Conservation (phyloP, 2,888 invertebrate species). For the Athalia rosae region DNA sequence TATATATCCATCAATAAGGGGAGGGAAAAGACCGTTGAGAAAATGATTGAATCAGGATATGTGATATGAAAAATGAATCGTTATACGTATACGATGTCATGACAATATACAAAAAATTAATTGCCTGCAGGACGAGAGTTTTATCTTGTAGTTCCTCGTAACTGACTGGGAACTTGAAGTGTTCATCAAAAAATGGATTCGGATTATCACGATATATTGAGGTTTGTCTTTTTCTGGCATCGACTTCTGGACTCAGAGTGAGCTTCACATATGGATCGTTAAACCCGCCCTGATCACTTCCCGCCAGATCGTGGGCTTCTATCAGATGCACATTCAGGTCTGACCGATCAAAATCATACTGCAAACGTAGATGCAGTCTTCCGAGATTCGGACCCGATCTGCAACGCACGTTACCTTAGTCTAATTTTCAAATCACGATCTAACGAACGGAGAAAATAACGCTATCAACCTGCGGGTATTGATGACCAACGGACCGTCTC, state of each 20-base stretch:
- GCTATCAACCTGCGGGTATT: conserved; percentile 73
- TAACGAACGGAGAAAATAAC: not conserved
- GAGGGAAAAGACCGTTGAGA: too few species aligned
- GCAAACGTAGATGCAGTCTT: conserved; percentile 87
- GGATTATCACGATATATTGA: conserved; percentile 88
- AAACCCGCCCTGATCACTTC: conserved; percentile 90
- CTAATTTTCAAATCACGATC: not conserved
- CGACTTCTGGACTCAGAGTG: conserved; percentile 87
- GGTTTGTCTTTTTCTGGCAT: conserved; percentile 89
- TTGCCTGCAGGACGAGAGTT: conserved; percentile 83
- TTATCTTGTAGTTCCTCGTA: conserved; percentile 90
- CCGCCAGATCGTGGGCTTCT: conserved; percentile 91
- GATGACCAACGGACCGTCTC: conserved; percentile 86
- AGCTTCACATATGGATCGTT: conserved; percentile 92
- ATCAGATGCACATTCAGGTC: conserved; percentile 94
- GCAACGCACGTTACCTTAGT: conserved; percentile 60
- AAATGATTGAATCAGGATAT: conserved; percentile 18
- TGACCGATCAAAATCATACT: conserved; percentile 92
- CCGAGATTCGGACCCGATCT: conserved; percentile 84
- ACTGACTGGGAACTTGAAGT: conserved; percentile 94
- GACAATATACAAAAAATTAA: not conserved
- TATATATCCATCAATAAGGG: conserved; percentile 53
- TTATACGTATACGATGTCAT: not conserved
- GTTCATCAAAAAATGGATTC: conserved; percentile 92
- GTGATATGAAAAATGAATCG: conserved; percentile 35